Evolutionary conservation across 2,888 invertebrate species (phyloP).

Genomic region (Chelonus formosanus): DNA sequence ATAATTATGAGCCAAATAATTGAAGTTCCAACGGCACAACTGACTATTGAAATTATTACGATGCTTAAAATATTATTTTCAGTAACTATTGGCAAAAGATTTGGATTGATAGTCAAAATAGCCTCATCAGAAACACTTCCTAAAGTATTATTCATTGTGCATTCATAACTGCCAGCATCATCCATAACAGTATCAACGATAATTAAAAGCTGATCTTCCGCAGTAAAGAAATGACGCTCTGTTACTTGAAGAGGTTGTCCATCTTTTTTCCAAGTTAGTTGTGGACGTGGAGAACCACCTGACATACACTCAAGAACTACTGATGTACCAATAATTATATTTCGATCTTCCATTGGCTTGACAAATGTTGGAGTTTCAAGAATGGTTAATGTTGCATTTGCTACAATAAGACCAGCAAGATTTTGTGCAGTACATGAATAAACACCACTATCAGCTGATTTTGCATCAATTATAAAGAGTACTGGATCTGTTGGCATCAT

Average conservation of each 20-base stretch:
- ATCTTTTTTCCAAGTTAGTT: slow-evolving; percentile 86
- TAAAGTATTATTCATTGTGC: slow-evolving; percentile 86
- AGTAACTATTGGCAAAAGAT: slow-evolving; percentile 68
- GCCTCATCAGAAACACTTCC: slow-evolving; percentile 80
- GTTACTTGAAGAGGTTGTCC: slow-evolving; percentile 76
- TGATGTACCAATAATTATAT: slow-evolving; percentile 81
- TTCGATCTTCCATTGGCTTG: slow-evolving; percentile 85
- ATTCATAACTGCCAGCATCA: slow-evolving; percentile 89
- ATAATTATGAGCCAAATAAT: slow-evolving; percentile 92
- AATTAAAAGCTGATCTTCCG: slow-evolving; percentile 86
- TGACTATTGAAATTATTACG: slow-evolving; percentile 88
- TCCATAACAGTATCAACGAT: slow-evolving; percentile 80
- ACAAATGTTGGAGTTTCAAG: slow-evolving; percentile 87
- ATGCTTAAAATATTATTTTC: slow-evolving; percentile 86
- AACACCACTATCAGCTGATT: slow-evolving; percentile 86
- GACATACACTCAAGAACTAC: slow-evolving; percentile 90
- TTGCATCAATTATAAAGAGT: slow-evolving; percentile 92
- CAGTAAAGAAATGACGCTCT: slow-evolving; percentile 86
- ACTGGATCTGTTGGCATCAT: slow-evolving; percentile 91
- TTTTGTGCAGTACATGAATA: slow-evolving; percentile 95
- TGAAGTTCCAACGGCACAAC: slow-evolving; percentile 91
- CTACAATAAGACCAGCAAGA: slow-evolving; percentile 84
- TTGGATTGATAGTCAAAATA: slow-evolving; percentile 74
- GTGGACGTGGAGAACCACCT: slow-evolving; percentile 84
- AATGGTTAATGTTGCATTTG: slow-evolving; percentile 87